Evolutionary conservation across 2,113 vertebrate species (phyloP).

Genomic region (Lynx canadensis): DNA sequence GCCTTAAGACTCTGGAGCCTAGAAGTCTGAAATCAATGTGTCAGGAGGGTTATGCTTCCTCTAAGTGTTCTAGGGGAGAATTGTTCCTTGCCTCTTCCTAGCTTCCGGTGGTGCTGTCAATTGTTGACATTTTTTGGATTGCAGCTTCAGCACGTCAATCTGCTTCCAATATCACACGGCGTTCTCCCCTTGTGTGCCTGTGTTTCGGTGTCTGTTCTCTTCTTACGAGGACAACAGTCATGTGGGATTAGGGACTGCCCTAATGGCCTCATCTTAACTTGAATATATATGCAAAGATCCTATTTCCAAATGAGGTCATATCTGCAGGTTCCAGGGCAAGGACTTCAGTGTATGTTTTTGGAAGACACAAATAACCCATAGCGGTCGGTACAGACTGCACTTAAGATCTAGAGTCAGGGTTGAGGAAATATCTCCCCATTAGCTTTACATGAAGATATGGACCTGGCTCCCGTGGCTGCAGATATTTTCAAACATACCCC

Average conservation of each 20-base stretch:
- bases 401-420: not conserved
- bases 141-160: not conserved
- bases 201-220: not conserved
- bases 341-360: not conserved
- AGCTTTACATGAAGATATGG: not conserved
- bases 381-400: not conserved
- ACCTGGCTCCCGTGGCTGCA: not conserved
- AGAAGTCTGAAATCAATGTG: not conserved
- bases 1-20: not conserved
- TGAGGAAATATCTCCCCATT: not conserved
- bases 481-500: not conserved
- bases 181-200: not conserved
- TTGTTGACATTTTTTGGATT: not conserved
- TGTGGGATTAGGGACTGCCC: not conserved
- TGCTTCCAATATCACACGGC: not conserved
- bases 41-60: not conserved
- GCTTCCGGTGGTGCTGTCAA: not conserved
- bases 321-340: not conserved
- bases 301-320: not conserved
- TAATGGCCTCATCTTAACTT: not conserved
- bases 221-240: not conserved
- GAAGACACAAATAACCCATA: not conserved
- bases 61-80: not conserved
- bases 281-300: not conserved
- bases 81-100: not conserved